phyloP scores from a whole-genome alignment of 2,113 vertebrate species.

The Prinia subflava region DNA sequence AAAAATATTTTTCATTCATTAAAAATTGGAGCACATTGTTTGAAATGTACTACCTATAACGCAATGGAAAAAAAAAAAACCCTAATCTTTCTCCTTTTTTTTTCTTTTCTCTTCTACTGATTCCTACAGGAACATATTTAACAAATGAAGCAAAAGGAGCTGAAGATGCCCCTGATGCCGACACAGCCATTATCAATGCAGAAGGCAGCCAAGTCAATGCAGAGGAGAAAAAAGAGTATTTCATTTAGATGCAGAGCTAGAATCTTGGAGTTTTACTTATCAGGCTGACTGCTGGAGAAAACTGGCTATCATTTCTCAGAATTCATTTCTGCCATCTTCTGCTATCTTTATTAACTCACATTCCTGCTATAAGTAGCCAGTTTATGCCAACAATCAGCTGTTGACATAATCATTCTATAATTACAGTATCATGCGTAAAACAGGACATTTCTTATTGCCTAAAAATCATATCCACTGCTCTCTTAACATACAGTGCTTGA shows the following conservation, averaged over 20 bases:
- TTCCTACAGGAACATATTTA: slow-evolving; percentile 92
- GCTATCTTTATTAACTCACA: slow-evolving; percentile 76
- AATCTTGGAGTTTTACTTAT: slow-evolving; percentile 75
- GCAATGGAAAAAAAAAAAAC: neutral
- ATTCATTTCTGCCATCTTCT: slow-evolving; percentile 77
- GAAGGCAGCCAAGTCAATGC: slow-evolving; percentile 98
- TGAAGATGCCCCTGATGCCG: slow-evolving; percentile 95
- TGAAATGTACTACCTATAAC: slow-evolving; percentile 21
- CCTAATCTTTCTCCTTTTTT: slow-evolving; percentile 4
- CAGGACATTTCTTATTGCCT: slow-evolving; percentile 83
- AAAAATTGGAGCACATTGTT: neutral
- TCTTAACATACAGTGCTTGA: slow-evolving; percentile 92
- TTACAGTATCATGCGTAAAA: slow-evolving; percentile 76
- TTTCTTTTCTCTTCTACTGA: slow-evolving; percentile 21
- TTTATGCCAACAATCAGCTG: slow-evolving; percentile 82
- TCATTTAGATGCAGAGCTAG: slow-evolving; percentile 91
- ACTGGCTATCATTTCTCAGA: slow-evolving; percentile 79
- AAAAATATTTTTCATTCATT: neutral
- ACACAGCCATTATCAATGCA: slow-evolving; percentile 98
- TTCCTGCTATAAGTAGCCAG: slow-evolving; percentile 78
- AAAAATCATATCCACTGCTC: slow-evolving; percentile 79
- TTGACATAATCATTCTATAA: slow-evolving; percentile 75
- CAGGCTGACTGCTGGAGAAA: slow-evolving; percentile 82
- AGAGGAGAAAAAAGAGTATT: slow-evolving; percentile 99
- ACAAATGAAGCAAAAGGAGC: slow-evolving; percentile 99